Conservation (phyloP, 1,140 invertebrate species). For the Holcopasites calliopsidis region DNA sequence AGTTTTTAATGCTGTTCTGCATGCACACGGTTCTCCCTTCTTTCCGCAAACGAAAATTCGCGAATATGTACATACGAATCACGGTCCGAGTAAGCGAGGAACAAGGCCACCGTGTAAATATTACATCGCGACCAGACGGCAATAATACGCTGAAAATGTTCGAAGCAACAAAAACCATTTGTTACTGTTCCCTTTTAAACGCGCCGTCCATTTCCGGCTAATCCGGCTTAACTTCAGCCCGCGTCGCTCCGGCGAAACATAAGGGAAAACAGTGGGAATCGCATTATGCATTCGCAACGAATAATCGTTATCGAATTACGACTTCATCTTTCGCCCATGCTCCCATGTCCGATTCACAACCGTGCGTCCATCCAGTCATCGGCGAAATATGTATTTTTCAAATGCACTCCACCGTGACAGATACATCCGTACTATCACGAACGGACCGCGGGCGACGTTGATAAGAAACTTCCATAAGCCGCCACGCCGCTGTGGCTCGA, state of each 20-base stretch:
- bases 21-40: too few relatives aligned
- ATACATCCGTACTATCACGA: not conserved
- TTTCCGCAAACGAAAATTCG: too few relatives aligned
- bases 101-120: not conserved
- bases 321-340: not conserved
- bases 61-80: not conserved
- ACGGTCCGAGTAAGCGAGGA: not conserved
- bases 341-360: not conserved
- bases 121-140: not conserved
- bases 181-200: conserved; percentile 35
- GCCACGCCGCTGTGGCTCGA: not conserved
- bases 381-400: conserved; percentile 4
- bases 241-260: not conserved
- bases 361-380: not conserved
- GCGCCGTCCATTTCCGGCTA: conserved; percentile 20
- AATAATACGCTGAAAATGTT: conserved; percentile 23
- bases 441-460: not conserved
- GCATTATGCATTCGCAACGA: conserved; percentile 15
- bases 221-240: conserved; percentile 36
- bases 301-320: conserved; percentile 2
- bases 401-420: not conserved
- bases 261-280: conserved; percentile 3
- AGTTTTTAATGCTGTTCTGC: too few relatives aligned
- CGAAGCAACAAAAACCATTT: conserved; percentile 12
- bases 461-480: conserved; percentile 17